Percentiles rank a stretch among this genome's conserved stretches.
Evolutionary conservation across 2,888 invertebrate genomes (phyloP).

Genomic region (Metacarcinus magister): DNA sequence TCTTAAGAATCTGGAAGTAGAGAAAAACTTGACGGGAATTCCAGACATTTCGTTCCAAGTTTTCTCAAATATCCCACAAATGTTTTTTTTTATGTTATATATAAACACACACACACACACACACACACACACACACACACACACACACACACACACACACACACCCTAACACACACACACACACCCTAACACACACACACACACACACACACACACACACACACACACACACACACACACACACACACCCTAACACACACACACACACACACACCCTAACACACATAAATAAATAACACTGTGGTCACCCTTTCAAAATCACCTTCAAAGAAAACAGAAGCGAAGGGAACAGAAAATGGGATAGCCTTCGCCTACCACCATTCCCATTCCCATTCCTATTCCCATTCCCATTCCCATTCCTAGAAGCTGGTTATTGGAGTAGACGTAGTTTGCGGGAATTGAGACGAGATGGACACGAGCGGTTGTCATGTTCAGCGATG

Average conservation of each 20-base stretch:
- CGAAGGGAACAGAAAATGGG: not conserved
- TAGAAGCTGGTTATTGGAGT: not conserved
- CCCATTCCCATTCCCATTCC: not conserved
- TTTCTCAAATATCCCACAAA: constrained; percentile 7
- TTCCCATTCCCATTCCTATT: not conserved
- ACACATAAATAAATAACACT: too few species aligned
- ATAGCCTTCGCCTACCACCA: not conserved
- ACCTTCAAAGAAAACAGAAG: not conserved
- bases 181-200: constrained; percentile 30
- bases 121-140: not conserved
- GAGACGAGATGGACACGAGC: not conserved
- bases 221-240: too few species aligned
- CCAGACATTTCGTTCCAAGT: not conserved
- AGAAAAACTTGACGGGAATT: not conserved
- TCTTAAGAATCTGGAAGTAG: not conserved
- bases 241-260: not conserved
- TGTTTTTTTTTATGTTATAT: not conserved
- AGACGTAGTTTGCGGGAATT: not conserved
- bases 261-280: too few species aligned
- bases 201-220: not conserved
- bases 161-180: constrained; percentile 33
- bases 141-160: constrained; percentile 56
- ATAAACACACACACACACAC: not conserved
- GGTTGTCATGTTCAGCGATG: not conserved
- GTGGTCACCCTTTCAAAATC: not conserved